Evolutionary conservation across 2,113 vertebrate genomes (phyloP).

Genomic region (Sphyrna mokarran): DNA sequence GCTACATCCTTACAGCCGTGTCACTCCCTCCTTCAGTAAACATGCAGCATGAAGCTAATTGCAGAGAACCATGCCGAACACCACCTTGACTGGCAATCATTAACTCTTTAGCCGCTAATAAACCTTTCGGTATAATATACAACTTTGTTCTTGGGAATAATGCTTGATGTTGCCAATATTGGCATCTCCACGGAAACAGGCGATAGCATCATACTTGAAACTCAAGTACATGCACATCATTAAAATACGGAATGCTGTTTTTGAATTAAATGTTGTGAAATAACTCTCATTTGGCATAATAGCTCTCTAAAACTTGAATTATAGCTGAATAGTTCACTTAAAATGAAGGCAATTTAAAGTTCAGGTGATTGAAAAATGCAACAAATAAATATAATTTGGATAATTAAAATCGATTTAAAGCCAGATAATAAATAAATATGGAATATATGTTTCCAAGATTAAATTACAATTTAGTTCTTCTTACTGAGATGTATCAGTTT

Average conservation of each 20-base stretch:
- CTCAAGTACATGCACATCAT: neutral
- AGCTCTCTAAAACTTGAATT: constrained; percentile 27
- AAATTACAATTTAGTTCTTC: constrained; percentile 14
- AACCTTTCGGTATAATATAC: neutral
- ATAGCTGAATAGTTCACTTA: neutral
- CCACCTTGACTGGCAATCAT: neutral
- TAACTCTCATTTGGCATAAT: constrained; percentile 30
- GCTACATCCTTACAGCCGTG: neutral
- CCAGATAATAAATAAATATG: constrained; percentile 5
- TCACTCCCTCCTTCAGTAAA: neutral
- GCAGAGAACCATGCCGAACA: neutral
- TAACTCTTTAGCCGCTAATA: neutral
- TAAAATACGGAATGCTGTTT: neutral
- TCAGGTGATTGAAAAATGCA: neutral
- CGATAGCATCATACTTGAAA: neutral
- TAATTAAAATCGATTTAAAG: constrained; percentile 18
- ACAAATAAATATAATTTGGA: constrained; percentile 21
- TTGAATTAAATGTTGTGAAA: neutral
- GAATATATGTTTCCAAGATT: neutral
- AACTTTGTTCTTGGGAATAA: neutral
- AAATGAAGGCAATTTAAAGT: constrained; percentile 18
- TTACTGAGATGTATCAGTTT: neutral
- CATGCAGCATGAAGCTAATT: neutral
- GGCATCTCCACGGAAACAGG: neutral
- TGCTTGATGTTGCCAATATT: neutral